These are phyloP conservation scores for Pontoporia blainvillei DNA, from an alignment of 2,113 vertebrate genomes.

Conservation along the genomic window DNA sequence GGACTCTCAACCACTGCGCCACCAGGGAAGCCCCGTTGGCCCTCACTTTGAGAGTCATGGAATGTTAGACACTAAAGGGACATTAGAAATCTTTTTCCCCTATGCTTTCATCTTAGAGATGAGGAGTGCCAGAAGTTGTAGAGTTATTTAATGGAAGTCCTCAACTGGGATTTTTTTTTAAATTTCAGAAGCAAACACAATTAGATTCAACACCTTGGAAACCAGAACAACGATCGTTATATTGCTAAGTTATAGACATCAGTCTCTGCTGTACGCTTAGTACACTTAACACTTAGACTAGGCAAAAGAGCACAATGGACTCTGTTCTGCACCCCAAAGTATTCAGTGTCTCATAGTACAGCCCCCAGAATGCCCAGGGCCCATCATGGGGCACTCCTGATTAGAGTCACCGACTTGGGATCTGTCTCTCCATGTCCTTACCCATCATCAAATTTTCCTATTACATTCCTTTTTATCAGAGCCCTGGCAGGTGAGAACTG, in stretches of 20 bases:
- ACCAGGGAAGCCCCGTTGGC: neutral
- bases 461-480: neutral
- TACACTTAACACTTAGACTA: neutral
- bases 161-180: neutral
- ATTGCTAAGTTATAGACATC: neutral
- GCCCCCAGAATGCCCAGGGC: too few species aligned
- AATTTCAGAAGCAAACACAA: neutral
- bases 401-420: neutral
- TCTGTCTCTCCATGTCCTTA: neutral
- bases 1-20: too few species aligned
- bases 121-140: neutral
- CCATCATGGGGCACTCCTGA: rapidly evolving
- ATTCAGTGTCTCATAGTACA: neutral
- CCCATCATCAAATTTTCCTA: neutral
- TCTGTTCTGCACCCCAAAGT: neutral
- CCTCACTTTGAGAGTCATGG: neutral
- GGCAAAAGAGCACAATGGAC: neutral
- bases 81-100: neutral
- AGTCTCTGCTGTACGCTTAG: neutral
- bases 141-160: neutral
- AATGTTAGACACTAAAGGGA: neutral
- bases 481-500: neutral
- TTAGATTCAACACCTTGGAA: neutral
- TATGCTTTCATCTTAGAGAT: neutral
- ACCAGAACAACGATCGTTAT: neutral